Evolutionary conservation across 2,888 invertebrate species (phyloP), one percentile per base, ranked within the genome.

Genomic region (Sialis fuliginosa): DNA sequence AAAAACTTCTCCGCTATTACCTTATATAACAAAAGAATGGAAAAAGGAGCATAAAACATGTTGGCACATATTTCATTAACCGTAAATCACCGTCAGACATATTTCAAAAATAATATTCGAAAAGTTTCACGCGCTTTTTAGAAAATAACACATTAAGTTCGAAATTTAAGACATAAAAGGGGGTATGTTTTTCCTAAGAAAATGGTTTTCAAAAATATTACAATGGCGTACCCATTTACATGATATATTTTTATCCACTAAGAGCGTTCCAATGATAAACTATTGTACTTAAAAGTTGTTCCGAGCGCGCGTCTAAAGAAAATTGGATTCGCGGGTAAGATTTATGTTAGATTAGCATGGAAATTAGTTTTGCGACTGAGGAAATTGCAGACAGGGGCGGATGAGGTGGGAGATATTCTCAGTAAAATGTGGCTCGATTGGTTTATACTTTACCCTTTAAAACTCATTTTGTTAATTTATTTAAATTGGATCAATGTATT

Each of bases 261-360:
- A 47, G 47, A 47, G 42, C 47, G 39, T 47, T 47, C 42, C 42
- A 47, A 47, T 47, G 47, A 47, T 47, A 47, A 47, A 47, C 39
- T 42, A 35, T 35, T 30, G 22, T 47, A 47, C 37, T 47, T 47
- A 47, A 47, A 47, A 47, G 42, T 47, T 47, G 42, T 42, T 32
- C 32, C 34, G 31, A 13, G n/a, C 13, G 32, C 31, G 39, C 46
- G 13, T 13, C 22, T 8, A 10, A 47, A 42, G 42, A 47, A 47
- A 47, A 47, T 47, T 47, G 47, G 47, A 47, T 47, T 47, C 47
- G 39, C 42, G 47, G 42, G 12, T 35, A 47, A 47, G 47, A 47
- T 47, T 47, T 47, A 47, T 47, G 39, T 37, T 22, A 47, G 47
- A 47, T 47, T 47, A 47, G 47, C 47, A 47, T 47, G 47, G 47